Percentiles rank a stretch among this genome's conserved stretches.
Conservation (phyloP, 2,113 vertebrate genomes). For the Corythornis madagascariensis region DNA sequence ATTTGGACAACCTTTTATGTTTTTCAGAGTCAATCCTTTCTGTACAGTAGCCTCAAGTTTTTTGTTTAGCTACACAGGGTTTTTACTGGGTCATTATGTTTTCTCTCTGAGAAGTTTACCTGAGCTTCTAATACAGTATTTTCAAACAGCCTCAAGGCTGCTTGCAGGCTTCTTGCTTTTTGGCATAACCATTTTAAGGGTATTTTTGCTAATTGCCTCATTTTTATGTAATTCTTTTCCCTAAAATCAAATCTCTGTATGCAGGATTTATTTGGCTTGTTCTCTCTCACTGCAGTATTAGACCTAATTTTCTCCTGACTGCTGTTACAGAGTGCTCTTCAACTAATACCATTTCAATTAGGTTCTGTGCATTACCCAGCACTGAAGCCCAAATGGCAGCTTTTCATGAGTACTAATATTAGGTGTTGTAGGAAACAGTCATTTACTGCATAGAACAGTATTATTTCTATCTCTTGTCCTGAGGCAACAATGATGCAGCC, state of each 20-base stretch:
- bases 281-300: background rate
- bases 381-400: background rate
- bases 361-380: background rate
- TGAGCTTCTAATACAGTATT: background rate
- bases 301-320: slow-evolving; percentile 19
- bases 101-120: background rate
- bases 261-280: background rate
- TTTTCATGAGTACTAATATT: background rate
- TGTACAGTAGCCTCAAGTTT: background rate
- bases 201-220: slow-evolving; percentile 20
- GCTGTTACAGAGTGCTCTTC: background rate
- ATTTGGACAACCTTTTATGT: background rate
- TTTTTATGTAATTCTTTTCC: background rate
- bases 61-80: background rate
- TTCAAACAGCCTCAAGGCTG: background rate
- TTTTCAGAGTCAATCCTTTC: background rate
- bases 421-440: background rate
- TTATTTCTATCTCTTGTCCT: background rate
- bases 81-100: background rate
- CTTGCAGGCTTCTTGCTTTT: background rate
- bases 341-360: background rate
- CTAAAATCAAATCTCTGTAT: background rate
- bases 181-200: background rate
- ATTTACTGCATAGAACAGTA: background rate
- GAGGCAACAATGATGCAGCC: background rate